Conservation (phyloP, 2,888 invertebrate species). For the Venustoraphidia nigricollis region DNA sequence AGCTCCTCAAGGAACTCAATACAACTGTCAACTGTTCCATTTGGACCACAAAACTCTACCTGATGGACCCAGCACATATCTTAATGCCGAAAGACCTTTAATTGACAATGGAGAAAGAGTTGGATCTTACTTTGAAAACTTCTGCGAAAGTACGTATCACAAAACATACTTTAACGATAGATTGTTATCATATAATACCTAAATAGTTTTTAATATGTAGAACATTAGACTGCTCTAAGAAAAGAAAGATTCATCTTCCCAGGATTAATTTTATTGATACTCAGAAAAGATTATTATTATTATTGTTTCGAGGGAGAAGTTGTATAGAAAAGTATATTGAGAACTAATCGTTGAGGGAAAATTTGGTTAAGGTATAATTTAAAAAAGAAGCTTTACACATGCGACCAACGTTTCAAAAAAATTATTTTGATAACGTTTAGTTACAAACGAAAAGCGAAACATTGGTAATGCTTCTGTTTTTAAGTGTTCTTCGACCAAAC, state of each 20-base stretch:
- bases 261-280: too few relatives aligned
- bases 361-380: too few relatives aligned
- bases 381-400: too few relatives aligned
- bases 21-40: conserved; percentile 86
- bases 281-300: background rate
- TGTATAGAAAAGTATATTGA: too few relatives aligned
- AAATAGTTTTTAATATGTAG: background rate
- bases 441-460: too few relatives aligned
- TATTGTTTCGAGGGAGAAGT: background rate
- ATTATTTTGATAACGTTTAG: too few relatives aligned
- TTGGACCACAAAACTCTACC: conserved; percentile 84
- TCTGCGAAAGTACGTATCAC: conserved; percentile 65
- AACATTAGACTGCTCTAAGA: background rate
- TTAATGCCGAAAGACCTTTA: conserved; percentile 77
- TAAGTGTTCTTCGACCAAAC: too few relatives aligned
- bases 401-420: too few relatives aligned
- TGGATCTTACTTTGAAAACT: conserved; percentile 80
- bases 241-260: background rate
- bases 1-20: conserved; percentile 51
- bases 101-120: conserved; percentile 84
- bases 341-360: too few relatives aligned
- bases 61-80: conserved; percentile 81
- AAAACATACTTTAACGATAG: conserved; percentile 1
- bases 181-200: too few relatives aligned
- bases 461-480: too few relatives aligned